Percentiles rank a stretch among this genome's conserved stretches.
Conservation (phyloP, 2,797 vertebrate genomes). For the Silurus aristotelis region DNA sequence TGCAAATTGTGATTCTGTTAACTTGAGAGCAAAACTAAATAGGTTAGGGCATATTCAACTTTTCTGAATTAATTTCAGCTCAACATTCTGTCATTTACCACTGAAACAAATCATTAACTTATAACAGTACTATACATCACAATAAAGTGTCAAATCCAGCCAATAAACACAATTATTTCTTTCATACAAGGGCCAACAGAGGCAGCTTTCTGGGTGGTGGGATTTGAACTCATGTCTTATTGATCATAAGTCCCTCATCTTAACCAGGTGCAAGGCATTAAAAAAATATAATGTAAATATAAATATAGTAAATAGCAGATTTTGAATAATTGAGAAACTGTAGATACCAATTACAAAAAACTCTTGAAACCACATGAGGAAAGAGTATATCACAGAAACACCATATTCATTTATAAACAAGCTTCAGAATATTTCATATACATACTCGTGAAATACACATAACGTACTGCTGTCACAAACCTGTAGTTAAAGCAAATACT, state of each 20-base stretch:
- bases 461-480: neutral
- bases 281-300: no score
- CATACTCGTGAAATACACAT: neutral
- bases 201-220: no score
- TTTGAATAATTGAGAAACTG: no score
- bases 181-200: no score
- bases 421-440: neutral
- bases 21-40: neutral
- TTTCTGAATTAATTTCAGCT: neutral
- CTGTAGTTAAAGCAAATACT: neutral
- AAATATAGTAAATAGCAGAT: no score
- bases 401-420: neutral
- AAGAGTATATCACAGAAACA: neutral
- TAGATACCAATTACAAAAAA: neutral
- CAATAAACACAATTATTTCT: neutral
- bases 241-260: no score
- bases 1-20: neutral
- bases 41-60: neutral
- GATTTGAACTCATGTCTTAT: no score
- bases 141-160: neutral
- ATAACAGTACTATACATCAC: neutral
- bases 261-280: no score
- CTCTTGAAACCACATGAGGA: neutral
- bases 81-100: neutral
- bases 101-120: neutral